Conservation (phyloP, 2,888 invertebrate genomes). For the Apeira syringaria region DNA sequence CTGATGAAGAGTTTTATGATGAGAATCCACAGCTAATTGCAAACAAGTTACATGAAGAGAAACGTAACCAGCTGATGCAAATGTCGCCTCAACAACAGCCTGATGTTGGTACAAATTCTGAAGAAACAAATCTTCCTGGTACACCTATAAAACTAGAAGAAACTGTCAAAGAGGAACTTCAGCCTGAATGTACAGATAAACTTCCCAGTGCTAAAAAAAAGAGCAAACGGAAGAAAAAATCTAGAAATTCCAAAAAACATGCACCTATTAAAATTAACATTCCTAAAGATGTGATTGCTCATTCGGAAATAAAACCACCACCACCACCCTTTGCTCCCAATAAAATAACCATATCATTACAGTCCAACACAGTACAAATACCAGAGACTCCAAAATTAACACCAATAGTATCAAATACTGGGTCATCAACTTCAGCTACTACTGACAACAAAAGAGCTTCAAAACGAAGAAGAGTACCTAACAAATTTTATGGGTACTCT, state of each 20-base stretch:
- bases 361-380: slow-evolving; percentile 77
- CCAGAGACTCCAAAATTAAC: slow-evolving; percentile 56
- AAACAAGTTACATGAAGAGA: slow-evolving; percentile 88
- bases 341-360: slow-evolving; percentile 78
- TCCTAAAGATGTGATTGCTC: slow-evolving; percentile 76
- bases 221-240: slow-evolving; percentile 86
- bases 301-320: slow-evolving; percentile 52
- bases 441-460: slow-evolving; percentile 88
- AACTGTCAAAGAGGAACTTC: slow-evolving; percentile 69
- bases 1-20: slow-evolving; percentile 95
- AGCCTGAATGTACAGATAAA: slow-evolving; percentile 76
- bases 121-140: slow-evolving; percentile 85
- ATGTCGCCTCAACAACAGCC: slow-evolving; percentile 85
- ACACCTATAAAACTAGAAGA: slow-evolving; percentile 81
- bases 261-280: slow-evolving; percentile 85
- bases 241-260: slow-evolving; percentile 68
- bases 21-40: slow-evolving; percentile 90
- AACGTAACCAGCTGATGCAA: slow-evolving; percentile 87
- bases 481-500: slow-evolving; percentile 94
- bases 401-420: slow-evolving; percentile 32
- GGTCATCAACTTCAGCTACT: slow-evolving; percentile 44
- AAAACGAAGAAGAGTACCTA: slow-evolving; percentile 91
- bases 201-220: slow-evolving; percentile 85
- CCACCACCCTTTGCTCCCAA: slow-evolving; percentile 57
- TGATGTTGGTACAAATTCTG: slow-evolving; percentile 81